Percentiles rank a stretch among this genome's conserved stretches.
These are phyloP conservation scores for Eciton burchellii DNA, from an alignment of 1,140 invertebrate species.

Conservation along the genomic window DNA sequence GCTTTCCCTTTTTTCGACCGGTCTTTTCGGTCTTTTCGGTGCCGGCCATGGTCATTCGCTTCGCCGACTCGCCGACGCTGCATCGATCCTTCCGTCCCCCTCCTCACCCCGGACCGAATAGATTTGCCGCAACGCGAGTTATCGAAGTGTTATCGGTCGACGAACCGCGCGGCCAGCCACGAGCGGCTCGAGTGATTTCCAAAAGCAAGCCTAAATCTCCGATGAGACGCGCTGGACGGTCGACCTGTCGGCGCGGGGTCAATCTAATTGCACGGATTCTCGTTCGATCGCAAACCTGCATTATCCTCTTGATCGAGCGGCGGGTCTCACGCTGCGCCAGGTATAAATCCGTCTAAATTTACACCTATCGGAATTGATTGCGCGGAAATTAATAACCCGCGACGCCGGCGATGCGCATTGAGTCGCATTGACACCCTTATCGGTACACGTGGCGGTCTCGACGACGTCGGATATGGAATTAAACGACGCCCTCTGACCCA, in stretches of 20 bases:
- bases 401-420: background rate
- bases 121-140: conserved; percentile 35
- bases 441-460: conserved; percentile 19
- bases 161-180: conserved; percentile 1
- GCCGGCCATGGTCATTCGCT: conserved; percentile 22
- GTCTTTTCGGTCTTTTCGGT: conserved; percentile 39
- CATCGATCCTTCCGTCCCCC: background rate
- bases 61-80: conserved; percentile 11
- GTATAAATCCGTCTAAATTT: conserved; percentile 43
- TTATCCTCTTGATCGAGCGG: background rate
- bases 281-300: background rate
- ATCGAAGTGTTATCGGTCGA: conserved; percentile 55
- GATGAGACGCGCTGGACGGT: background rate
- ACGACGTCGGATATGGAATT: conserved; percentile 44
- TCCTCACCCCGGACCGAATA: background rate
- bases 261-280: too few relatives aligned
- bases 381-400: conserved; percentile 29
- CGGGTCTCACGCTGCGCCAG: conserved; percentile 1
- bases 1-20: conserved; percentile 11
- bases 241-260: too few relatives aligned
- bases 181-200: background rate
- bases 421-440: conserved; percentile 4
- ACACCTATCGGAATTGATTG: background rate
- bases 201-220: background rate
- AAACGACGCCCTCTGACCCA: conserved; percentile 49